Base-by-base conservation (phyloP, 2,113 vertebrate species). In the Nycticorax nycticorax region DNA sequence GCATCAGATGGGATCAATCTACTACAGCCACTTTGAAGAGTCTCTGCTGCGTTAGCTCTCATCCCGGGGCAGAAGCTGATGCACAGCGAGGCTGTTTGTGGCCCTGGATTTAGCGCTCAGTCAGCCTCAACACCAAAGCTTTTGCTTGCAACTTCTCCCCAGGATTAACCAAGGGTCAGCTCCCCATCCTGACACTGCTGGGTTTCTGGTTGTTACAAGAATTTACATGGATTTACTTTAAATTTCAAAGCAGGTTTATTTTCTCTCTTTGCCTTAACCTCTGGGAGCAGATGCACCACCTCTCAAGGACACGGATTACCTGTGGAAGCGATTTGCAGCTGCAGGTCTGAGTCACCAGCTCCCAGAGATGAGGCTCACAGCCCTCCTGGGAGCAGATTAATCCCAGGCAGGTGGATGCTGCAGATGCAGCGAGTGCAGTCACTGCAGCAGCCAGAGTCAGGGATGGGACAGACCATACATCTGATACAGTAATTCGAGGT, bases 181-280 rank as follows among this genome's bases (percentile, higher is more conserved):
- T 16, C 35, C 27, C n/a, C 28, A 33, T 10, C 47, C 80, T 7
- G 9, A 28, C 24, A 18, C 48, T 8, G 47, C 32, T 43, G 71
- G 9, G 10, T n/a, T 45, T 52, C 37, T 41, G 43, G 43, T 7
- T 47, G 2, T 33, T 18, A 37, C 21, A 63, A 8, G 76, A 75
- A 41, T 5, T 1, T 12, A n/a, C 77, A 30, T 0, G 0, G 60
- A 26, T 27, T 63, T 37, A 17, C n/a, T 57, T 17, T 3, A 3
- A 3, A 6, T 67, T 68, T 55, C 79, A 73, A 52, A 63, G 66
- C 50, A 50, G 57, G 37, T 15, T 91, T 5, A 2, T 86, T 57
- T 26, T 7, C 26, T 26, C 26, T 37, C 74, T 30, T 33, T 43
- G 26, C 60, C 45, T 41, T 8, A 28, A 60, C 3, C 48, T 37